These are phyloP conservation scores for Drosophila austrosaltans DNA, from an alignment of 2,888 invertebrate genomes.

Conservation along the genomic window DNA sequence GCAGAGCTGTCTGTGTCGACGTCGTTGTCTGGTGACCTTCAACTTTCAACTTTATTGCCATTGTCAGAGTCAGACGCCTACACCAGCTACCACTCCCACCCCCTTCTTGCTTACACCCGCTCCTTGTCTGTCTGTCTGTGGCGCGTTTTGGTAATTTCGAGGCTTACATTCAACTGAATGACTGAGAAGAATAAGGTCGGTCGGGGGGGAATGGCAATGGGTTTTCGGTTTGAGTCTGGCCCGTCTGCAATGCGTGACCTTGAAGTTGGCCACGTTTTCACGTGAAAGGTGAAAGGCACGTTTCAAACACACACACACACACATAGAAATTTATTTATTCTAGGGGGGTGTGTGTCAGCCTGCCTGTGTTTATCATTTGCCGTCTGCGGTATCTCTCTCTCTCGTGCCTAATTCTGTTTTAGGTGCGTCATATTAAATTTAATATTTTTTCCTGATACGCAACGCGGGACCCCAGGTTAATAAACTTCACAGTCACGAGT, in stretches of 20 bases:
- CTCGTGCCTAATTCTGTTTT: background rate
- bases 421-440: slow-evolving; percentile 8
- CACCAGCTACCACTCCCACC: background rate
- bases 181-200: slow-evolving; percentile 7
- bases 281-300: slow-evolving; percentile 75
- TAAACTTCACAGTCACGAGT: background rate
- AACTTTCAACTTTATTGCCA: slow-evolving; percentile 80
- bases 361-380: background rate
- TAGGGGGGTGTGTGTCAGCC: background rate
- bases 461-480: slow-evolving; percentile 7
- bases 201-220: slow-evolving; percentile 15
- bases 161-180: slow-evolving; percentile 50
- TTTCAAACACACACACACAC: slow-evolving; percentile 26
- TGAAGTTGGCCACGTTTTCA: slow-evolving; percentile 67
- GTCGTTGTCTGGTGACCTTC: slow-evolving; percentile 80
- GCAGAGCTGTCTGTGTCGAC: slow-evolving; percentile 26
- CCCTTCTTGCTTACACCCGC: slow-evolving; percentile 3
- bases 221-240: no score
- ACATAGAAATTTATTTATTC: background rate
- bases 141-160: slow-evolving; percentile 71
- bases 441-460: slow-evolving; percentile 12
- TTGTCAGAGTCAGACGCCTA: slow-evolving; percentile 58
- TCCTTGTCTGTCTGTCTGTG: slow-evolving; percentile 53
- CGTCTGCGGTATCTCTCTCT: background rate
- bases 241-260: slow-evolving; percentile 73